These are phyloP conservation scores for Arvicanthis niloticus DNA, from an alignment of 2,113 vertebrate species.

Conservation along the genomic window DNA sequence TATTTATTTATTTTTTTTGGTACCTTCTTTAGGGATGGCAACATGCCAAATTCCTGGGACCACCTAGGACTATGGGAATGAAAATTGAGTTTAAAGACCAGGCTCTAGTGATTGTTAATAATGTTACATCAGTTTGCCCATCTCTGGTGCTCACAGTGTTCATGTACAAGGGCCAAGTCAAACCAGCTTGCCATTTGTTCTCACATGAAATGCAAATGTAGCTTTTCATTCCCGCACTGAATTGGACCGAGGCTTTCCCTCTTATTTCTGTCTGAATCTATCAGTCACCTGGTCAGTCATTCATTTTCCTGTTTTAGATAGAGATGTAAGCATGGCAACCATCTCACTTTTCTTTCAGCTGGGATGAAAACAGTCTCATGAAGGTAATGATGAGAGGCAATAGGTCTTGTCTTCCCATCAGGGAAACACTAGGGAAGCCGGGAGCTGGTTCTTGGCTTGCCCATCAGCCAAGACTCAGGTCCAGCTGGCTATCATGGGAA, in stretches of 20 bases:
- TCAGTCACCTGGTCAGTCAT: not conserved
- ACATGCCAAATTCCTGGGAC: not conserved
- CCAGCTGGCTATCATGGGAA: not conserved
- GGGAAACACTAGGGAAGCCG: not conserved
- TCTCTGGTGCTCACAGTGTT: not conserved
- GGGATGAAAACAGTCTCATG: not conserved
- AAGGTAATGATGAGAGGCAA: not conserved
- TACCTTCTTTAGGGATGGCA: not conserved
- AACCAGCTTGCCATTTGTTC: not conserved
- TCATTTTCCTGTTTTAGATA: constrained; percentile 12
- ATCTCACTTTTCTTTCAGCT: not conserved
- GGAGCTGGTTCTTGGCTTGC: not conserved
- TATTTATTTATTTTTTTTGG: not conserved
- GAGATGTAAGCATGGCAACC: not conserved
- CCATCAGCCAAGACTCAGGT: not conserved
- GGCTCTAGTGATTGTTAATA: not conserved
- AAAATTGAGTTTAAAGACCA: not conserved
- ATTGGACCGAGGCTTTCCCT: not conserved
- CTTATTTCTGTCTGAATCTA: not conserved
- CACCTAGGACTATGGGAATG: not conserved
- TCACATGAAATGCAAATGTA: not conserved
- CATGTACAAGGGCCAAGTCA: not conserved
- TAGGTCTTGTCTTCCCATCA: not conserved
- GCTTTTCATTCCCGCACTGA: not conserved
- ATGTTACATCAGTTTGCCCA: not conserved